These are phyloP conservation scores for Malurus alboscapulatus DNA, from an alignment of 2,113 vertebrate genomes.

Conservation along the genomic window DNA sequence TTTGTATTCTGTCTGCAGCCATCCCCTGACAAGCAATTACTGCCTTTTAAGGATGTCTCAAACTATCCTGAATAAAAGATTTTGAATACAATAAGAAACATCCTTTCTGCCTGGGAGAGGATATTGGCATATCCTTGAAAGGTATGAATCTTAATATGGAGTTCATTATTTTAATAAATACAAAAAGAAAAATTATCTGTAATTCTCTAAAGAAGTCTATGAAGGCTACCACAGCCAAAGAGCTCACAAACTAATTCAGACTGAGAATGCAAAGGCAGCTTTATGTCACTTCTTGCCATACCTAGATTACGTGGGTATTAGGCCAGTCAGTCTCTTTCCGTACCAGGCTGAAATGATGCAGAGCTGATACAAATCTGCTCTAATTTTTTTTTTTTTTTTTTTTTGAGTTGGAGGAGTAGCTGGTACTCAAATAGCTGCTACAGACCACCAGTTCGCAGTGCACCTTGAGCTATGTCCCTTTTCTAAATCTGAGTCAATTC, in stretches of 20 bases:
- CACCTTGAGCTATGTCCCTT: background rate
- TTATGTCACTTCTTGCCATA: background rate
- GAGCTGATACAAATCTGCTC: background rate
- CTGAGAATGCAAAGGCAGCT: background rate
- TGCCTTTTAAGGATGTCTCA: background rate
- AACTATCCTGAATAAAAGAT: background rate
- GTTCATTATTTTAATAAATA: background rate
- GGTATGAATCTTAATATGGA: background rate
- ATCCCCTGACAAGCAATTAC: background rate
- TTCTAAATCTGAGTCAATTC: background rate
- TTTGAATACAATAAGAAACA: background rate
- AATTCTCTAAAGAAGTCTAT: background rate
- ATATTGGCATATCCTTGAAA: background rate
- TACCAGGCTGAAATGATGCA: background rate
- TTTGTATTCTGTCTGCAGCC: background rate
- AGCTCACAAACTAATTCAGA: background rate
- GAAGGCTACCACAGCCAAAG: background rate
- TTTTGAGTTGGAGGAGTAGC: background rate
- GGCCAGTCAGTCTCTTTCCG: background rate
- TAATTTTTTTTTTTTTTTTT: background rate
- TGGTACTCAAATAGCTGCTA: background rate
- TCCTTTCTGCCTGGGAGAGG: background rate
- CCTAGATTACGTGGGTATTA: background rate
- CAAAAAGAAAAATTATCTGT: background rate
- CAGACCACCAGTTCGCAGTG: background rate